phyloP scores from a whole-genome alignment of 2,888 invertebrate genomes.

The Bugula neritina region DNA sequence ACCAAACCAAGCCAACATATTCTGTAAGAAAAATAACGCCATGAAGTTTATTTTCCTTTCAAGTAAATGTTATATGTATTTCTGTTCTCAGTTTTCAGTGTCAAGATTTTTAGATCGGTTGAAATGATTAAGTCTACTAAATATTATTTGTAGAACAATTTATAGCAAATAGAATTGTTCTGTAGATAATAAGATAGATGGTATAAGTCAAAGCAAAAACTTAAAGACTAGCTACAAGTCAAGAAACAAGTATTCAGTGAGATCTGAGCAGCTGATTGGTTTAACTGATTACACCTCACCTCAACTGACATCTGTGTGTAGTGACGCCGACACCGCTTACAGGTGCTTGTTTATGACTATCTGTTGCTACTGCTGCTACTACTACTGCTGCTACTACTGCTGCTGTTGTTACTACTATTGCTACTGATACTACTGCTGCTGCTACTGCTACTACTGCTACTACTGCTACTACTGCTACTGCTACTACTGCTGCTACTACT shows the following conservation, averaged over 20 bases:
- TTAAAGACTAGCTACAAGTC: neutral
- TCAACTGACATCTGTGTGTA: neutral
- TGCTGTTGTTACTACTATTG: neutral
- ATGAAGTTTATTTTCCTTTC: too few relatives aligned
- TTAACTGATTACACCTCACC: slow-evolving; percentile 20
- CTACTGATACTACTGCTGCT: neutral
- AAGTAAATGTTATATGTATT: too few relatives aligned
- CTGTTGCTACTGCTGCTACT: neutral
- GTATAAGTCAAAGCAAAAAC: slow-evolving; percentile 7
- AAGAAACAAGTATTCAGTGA: neutral
- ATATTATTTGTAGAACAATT: too few relatives aligned
- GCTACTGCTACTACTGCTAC: neutral
- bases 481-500: neutral
- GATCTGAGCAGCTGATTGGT: neutral
- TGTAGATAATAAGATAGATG: neutral
- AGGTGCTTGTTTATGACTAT: neutral
- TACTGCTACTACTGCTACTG: neutral
- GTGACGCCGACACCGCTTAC: slow-evolving; percentile 21
- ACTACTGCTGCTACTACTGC: neutral
- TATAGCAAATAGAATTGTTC: too few relatives aligned
- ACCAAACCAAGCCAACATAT: too few relatives aligned
- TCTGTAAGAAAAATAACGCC: too few relatives aligned
- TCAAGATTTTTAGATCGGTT: too few relatives aligned
- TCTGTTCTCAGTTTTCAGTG: too few relatives aligned
- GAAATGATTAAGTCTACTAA: too few relatives aligned